A percentile compares a stretch with the other conserved stretches of the same genome.
phyloP scores from a whole-genome alignment of 2,888 invertebrate genomes.

The Boloria euphrosyne region DNA sequence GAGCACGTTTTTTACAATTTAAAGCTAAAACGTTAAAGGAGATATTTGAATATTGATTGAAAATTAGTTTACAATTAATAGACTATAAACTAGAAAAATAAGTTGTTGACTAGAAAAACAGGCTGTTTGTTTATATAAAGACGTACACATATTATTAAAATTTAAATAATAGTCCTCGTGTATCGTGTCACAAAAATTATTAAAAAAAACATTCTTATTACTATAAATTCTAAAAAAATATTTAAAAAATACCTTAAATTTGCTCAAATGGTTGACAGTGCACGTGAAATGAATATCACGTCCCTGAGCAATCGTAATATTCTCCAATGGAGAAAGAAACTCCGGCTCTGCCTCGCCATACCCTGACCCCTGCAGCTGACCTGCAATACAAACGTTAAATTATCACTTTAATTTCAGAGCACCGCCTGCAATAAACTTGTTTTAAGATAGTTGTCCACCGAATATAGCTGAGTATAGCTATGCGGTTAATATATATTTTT shows the following conservation, averaged over 20 bases:
- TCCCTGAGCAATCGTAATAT: constrained; percentile 92
- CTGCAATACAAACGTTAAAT: constrained; percentile 44
- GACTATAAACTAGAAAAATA: background rate
- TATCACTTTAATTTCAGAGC: constrained; percentile 46
- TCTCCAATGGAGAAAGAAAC: constrained; percentile 92
- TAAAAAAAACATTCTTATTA: too few species aligned
- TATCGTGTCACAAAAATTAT: too few species aligned
- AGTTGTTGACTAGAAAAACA: too few species aligned
- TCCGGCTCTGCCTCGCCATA: constrained; percentile 84
- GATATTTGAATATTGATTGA: too few species aligned
- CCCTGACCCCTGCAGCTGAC: constrained; percentile 54
- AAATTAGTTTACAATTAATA: constrained; percentile 3
- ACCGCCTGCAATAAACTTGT: constrained; percentile 42
- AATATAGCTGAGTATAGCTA: constrained; percentile 35
- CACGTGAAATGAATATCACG: constrained; percentile 95
- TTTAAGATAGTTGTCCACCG: constrained; percentile 38
- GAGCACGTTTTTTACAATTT: too few species aligned
- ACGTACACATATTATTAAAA: too few species aligned
- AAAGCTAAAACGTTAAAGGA: background rate
- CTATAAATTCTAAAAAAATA: background rate
- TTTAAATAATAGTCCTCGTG: too few species aligned
- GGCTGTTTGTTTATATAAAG: too few species aligned
- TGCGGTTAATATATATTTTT: background rate
- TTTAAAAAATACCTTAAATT: constrained; percentile 86
- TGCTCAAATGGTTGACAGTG: constrained; percentile 92